Evolutionary conservation across 1,140 invertebrate genomes (phyloP), one percentile per base, ranked within the genome.

Genomic region (Colletes gigas): DNA sequence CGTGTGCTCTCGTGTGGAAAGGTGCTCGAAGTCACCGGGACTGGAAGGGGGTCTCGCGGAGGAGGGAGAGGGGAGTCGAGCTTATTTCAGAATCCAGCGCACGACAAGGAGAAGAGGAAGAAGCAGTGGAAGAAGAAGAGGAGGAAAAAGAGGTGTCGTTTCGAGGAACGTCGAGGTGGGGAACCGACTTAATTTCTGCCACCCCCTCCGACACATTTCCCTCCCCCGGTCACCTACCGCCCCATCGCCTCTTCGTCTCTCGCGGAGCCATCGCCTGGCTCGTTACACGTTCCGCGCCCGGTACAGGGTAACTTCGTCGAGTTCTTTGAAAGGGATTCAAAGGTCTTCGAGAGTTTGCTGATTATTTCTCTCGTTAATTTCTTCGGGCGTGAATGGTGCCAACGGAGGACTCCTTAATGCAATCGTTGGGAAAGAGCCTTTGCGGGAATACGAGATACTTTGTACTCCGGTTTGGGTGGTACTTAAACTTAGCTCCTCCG

Each of bases 131-230:
- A 88, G 85, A 83, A 88, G 87, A 81, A 79, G 82, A 71, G 52
- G 81, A 88, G 74, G 81, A 83, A 89, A 85, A 83, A 88, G 88
- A 83, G 84, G 82, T 88, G 84, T 86, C 83, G 81, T 83, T 83
- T 80, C 88, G 78, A 81, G 81, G 71, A 84, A 81, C 72, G 80
- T 52, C 57, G 70, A 78, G 77, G 82, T 71, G 84, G 79, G 84
- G 72, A 85, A 86, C 87, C 83, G 91, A 93, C 88, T 93, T 93
- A 93, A 93, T 93, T 93, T 92, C 91, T 91, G 84, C 87, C 83
- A 82, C 78, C 88, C 82, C 78, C 52, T 72, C 62, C 65, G 63
- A 79, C 78, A 81, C 77, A 52, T 81, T 79, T 81, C 78, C 78
- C 69, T 73, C 55, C 59, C 59, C 60, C 57, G 65, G 67, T 44